A percentile compares a stretch with the other conserved stretches of the same genome.
Evolutionary conservation across 2,888 invertebrate genomes (phyloP).

Genomic region (Diadegma fenestrale): DNA sequence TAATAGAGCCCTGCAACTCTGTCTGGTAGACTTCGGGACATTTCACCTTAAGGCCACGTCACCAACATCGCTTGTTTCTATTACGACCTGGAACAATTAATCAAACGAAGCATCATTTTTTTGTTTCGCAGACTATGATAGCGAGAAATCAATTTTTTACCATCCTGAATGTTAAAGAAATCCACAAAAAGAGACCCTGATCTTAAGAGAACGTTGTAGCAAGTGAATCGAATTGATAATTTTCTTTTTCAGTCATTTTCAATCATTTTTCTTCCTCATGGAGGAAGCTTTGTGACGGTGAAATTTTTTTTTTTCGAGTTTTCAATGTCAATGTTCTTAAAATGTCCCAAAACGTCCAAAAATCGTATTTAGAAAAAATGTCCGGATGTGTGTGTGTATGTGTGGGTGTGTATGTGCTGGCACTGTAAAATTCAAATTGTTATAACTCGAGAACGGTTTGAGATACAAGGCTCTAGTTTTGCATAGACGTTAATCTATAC

Average conservation of each 20-base stretch:
- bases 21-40: constrained; percentile 88
- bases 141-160: background rate
- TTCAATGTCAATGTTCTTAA: no score
- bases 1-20: constrained; percentile 94
- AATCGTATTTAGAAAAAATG: no score
- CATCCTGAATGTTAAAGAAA: background rate
- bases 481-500: no score
- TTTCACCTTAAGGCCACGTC: constrained; percentile 80
- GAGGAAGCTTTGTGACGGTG: no score
- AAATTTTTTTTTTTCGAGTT: no score
- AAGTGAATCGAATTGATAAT: background rate
- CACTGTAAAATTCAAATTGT: no score
- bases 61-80: constrained; percentile 77
- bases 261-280: no score
- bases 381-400: no score
- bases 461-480: no score
- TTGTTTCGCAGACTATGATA: background rate
- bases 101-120: background rate
- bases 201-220: background rate
- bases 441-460: no score
- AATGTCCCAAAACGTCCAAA: no score
- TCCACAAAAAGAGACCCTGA: background rate
- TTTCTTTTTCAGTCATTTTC: background rate
- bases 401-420: no score
- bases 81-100: constrained; percentile 9